phyloP scores from a whole-genome alignment of 2,113 vertebrate genomes.

The Pogonocichla stellata region DNA sequence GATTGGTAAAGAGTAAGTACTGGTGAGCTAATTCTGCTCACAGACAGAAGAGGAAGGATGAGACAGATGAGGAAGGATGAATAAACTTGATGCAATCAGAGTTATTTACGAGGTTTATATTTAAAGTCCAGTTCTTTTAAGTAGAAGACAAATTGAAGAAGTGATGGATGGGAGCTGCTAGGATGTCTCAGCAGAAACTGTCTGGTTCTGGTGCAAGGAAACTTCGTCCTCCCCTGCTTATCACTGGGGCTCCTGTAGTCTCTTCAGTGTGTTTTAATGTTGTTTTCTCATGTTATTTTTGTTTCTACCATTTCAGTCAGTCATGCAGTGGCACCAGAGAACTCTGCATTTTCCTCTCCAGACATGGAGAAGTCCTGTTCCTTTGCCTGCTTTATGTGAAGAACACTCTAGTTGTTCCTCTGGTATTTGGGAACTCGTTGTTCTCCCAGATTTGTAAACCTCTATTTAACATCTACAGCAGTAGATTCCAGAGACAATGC shows the following conservation, averaged over 20 bases:
- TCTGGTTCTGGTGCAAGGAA: not conserved
- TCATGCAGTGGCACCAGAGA: not conserved
- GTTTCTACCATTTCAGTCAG: not conserved
- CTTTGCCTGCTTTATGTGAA: not conserved
- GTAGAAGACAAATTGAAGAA: not conserved
- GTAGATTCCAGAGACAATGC: not conserved
- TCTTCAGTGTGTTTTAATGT: not conserved
- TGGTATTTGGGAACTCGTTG: not conserved
- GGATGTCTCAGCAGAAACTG: not conserved
- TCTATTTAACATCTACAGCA: not conserved
- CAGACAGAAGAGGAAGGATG: not conserved
- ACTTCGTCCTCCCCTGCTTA: not conserved
- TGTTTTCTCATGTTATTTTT: not conserved
- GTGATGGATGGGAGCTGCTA: not conserved
- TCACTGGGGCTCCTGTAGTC: not conserved
- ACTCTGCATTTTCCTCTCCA: not conserved
- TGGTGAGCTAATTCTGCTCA: not conserved
- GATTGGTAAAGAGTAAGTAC: not conserved
- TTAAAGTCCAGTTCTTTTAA: not conserved
- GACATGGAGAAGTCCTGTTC: not conserved
- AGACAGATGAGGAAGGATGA: not conserved
- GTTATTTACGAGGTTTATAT: not conserved
- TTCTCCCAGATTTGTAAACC: not conserved
- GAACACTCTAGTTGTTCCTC: not conserved
- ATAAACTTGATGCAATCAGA: not conserved